Percentiles rank a stretch among this genome's conserved stretches.
These are phyloP conservation scores for Atta colombica DNA, from an alignment of 1,140 invertebrate species.

Conservation along the genomic window DNA sequence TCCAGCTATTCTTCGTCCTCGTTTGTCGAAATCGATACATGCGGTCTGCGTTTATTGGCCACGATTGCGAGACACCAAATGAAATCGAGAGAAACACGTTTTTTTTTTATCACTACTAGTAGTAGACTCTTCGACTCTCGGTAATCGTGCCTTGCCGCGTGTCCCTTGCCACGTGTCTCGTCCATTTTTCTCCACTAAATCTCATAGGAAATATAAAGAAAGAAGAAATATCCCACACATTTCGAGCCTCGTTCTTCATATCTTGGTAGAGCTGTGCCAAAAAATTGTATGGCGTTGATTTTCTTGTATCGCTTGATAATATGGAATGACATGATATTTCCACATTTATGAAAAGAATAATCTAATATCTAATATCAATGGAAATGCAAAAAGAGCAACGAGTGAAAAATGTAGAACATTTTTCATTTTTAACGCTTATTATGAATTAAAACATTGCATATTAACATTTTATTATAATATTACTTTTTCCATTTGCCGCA, in stretches of 20 bases:
- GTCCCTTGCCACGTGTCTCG: neutral
- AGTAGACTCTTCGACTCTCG: neutral
- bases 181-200: neutral
- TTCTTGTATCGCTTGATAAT: neutral
- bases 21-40: constrained; percentile 73
- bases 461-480: constrained; percentile 48
- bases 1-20: constrained; percentile 64
- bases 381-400: neutral
- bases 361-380: neutral
- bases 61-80: constrained; percentile 48
- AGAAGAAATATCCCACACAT: neutral
- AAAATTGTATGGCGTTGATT: constrained; percentile 16
- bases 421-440: constrained; percentile 49
- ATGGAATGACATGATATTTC: constrained; percentile 8
- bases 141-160: neutral
- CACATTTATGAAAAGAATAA: neutral
- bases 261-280: neutral
- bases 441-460: constrained; percentile 50
- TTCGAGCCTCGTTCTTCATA: neutral
- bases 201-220: neutral
- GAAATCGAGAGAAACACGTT: constrained; percentile 28
- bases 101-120: neutral
- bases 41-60: constrained; percentile 51
- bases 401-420: constrained; percentile 36
- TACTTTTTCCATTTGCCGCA: constrained; percentile 45